Evolutionary conservation across 2,888 invertebrate genomes (phyloP).

Genomic region (Phasia obesa): DNA sequence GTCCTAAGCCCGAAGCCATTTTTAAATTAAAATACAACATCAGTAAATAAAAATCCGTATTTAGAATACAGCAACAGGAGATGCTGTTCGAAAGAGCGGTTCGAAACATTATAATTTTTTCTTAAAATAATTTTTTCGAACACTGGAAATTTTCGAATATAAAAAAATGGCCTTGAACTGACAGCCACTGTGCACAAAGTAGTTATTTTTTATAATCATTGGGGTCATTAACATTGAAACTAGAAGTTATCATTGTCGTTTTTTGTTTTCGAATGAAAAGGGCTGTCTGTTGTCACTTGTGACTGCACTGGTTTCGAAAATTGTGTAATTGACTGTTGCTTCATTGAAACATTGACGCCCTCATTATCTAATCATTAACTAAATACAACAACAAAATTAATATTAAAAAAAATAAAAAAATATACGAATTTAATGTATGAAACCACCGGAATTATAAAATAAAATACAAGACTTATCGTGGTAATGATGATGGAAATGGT

Average conservation of each 20-base stretch:
- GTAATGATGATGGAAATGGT: conserved; percentile 2
- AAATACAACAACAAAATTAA: conserved; percentile 5
- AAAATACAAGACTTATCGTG: background rate
- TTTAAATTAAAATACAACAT: too few species aligned
- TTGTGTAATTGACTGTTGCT: conserved; percentile 59
- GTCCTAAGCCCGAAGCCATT: too few species aligned
- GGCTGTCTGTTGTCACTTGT: background rate
- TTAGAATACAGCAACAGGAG: background rate
- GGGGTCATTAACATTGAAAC: too few species aligned
- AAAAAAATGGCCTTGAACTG: background rate
- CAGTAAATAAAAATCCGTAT: too few species aligned
- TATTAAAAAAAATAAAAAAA: background rate
- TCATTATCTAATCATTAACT: conserved; percentile 48
- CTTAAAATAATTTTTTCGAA: too few species aligned
- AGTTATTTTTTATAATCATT: too few species aligned
- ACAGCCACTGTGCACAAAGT: too few species aligned
- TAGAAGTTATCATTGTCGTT: too few species aligned
- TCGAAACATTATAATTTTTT: too few species aligned
- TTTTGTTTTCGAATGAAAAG: too few species aligned
- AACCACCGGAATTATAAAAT: conserved; percentile 60
- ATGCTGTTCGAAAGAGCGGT: too few species aligned
- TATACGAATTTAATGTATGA: background rate
- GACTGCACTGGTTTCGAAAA: background rate
- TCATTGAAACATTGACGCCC: conserved; percentile 55
- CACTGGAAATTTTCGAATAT: too few species aligned